Base-by-base conservation (phyloP, 1,140 invertebrate genomes). In the Nymphalis io region DNA sequence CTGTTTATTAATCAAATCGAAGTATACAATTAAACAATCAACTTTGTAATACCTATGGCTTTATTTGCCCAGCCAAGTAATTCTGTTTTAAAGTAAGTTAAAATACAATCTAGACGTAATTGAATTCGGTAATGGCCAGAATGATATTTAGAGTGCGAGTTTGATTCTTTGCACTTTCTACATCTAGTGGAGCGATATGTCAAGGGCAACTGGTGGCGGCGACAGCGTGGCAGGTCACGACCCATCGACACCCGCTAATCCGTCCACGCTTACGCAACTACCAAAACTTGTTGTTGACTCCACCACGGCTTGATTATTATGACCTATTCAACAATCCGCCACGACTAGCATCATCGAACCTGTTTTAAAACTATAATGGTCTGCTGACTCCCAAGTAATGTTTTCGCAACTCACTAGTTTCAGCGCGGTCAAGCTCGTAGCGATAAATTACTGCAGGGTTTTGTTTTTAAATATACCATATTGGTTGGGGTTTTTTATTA, bases 131-230 rank as follows among this genome's bases (percentile, higher is more conserved):
- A 60, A 33, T 60, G 65, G 38, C 42, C 42, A 20, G 57, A 67
- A 40, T 66, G 15, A 64, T 40, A 59, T 48, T n/a, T 48, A 20
- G 64, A 48, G 23, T 58, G 51, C 46, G 72, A 76, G 72, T 81
- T 83, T 77, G 77, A 76, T 79, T 79, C 62, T 82, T 83, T 76
- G 78, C 78, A 85, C 83, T 86, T 88, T 88, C 84, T 87, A 85
- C 75, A 75, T 72, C 65, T 76, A 73, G 64, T 74, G 62, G 65
- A 76, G 68, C 75, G 82, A 82, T 83, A 83, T 89, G 84, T 89
- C 87, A 89, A 89, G 85, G 85, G 74, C 84, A 75, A 61, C 83
- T 53, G 68, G 75, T 78, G 76, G 73, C 76, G 73, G 79, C 73
- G 75, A 79, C 75, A 75, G 62, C 70, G 46, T 46, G 63, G 20